Conservation (phyloP, 2,113 vertebrate species). For the Pachycephala philippinensis region DNA sequence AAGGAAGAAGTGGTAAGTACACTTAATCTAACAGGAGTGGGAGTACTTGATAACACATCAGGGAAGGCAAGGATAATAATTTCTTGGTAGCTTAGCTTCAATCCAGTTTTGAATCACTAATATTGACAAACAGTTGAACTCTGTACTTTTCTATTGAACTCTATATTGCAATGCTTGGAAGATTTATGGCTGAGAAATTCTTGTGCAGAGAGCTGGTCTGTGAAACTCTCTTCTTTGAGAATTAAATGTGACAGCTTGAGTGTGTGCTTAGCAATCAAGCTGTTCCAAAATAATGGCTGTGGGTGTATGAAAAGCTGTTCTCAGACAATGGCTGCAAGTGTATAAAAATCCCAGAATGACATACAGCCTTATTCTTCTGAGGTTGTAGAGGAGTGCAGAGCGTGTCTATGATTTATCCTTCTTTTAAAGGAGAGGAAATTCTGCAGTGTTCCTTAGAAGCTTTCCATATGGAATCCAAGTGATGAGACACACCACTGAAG, state of each 20-base stretch:
- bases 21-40: neutral
- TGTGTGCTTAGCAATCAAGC: neutral
- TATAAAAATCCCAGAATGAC: neutral
- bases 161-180: neutral
- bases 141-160: neutral
- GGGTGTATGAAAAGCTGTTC: neutral
- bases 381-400: neutral
- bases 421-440: neutral
- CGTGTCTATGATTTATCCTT: neutral
- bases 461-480: neutral
- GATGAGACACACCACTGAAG: neutral
- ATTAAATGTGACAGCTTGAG: neutral
- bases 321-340: neutral
- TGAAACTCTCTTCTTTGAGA: neutral
- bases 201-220: neutral
- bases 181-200: neutral
- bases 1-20: neutral
- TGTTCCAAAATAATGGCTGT: neutral
- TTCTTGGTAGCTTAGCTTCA: neutral
- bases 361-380: neutral
- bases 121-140: neutral
- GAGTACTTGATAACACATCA: neutral
- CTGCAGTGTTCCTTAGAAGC: neutral
- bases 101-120: neutral
- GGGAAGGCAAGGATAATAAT: neutral